Evolutionary conservation across 2,888 invertebrate genomes (phyloP).

Genomic region (Uropetala carovei): DNA sequence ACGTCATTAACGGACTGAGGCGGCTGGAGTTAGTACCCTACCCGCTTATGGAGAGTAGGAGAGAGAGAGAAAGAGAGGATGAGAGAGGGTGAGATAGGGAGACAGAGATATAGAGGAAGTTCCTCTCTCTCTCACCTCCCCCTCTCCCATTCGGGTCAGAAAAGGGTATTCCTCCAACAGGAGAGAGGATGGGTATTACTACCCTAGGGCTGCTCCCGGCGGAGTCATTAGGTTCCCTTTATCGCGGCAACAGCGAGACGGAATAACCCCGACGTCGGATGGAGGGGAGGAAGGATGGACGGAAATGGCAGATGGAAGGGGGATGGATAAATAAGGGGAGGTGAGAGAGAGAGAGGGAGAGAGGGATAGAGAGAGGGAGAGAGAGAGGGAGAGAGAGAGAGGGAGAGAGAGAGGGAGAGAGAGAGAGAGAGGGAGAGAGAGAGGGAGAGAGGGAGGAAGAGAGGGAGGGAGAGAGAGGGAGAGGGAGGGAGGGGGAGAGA

Average conservation of each 20-base stretch:
- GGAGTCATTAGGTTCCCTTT: slow-evolving; percentile 15
- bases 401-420: too few relatives aligned
- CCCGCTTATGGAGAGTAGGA: neutral
- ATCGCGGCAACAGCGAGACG: neutral
- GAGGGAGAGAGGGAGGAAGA: too few relatives aligned
- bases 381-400: too few relatives aligned
- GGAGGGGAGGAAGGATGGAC: neutral
- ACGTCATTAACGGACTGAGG: neutral
- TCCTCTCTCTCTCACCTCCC: neutral
- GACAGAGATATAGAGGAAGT: too few relatives aligned
- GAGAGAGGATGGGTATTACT: neutral
- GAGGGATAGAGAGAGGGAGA: neutral
- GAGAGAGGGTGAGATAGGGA: neutral
- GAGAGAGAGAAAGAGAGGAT: too few relatives aligned
- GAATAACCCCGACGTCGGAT: neutral
- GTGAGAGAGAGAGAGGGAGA: neutral
- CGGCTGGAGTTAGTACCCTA: neutral
- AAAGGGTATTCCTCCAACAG: neutral
- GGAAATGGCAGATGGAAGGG: neutral
- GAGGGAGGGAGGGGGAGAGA: neutral
- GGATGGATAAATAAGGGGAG: neutral
- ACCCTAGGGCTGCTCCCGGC: neutral
- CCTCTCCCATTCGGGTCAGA: too few relatives aligned
- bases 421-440: neutral
- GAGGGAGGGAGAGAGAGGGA: neutral